phyloP scores from a whole-genome alignment of 2,888 invertebrate genomes.

The Meganola albula region DNA sequence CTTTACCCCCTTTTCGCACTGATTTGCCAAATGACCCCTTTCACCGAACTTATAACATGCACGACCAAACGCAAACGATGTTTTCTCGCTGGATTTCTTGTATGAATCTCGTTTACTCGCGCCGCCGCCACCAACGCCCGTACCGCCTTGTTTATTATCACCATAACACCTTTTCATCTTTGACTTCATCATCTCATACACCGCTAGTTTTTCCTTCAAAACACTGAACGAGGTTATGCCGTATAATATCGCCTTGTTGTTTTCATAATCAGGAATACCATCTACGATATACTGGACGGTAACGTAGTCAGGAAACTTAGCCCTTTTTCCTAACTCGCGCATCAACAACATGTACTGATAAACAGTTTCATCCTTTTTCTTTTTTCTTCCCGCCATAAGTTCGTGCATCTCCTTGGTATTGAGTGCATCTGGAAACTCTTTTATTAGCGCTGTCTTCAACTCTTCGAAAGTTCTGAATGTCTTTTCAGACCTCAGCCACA shows the following conservation, averaged over 20 bases:
- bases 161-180: conserved; percentile 2
- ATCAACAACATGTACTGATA: conserved; percentile 21
- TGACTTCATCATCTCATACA: conserved; percentile 15
- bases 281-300: conserved; percentile 27
- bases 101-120: not conserved
- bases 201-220: conserved; percentile 21
- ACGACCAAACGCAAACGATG: no score
- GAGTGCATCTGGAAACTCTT: conserved; percentile 7
- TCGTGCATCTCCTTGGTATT: conserved; percentile 9
- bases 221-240: conserved; percentile 18
- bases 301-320: conserved; percentile 24
- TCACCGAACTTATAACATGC: not conserved
- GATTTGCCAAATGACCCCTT: not conserved
- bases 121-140: no score
- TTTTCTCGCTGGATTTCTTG: not conserved
- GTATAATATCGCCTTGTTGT: conserved; percentile 23
- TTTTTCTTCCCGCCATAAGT: conserved; percentile 8
- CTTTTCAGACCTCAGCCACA: conserved; percentile 8
- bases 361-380: conserved; percentile 8
- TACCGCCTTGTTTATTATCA: no score
- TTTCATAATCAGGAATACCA: conserved; percentile 16
- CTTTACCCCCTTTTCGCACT: not conserved
- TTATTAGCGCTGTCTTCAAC: conserved; percentile 1
- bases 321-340: conserved; percentile 12
- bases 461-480: conserved; percentile 6